These are phyloP conservation scores for Heterodera schachtii DNA, from an alignment of 1,140 invertebrate genomes.

Conservation along the genomic window DNA sequence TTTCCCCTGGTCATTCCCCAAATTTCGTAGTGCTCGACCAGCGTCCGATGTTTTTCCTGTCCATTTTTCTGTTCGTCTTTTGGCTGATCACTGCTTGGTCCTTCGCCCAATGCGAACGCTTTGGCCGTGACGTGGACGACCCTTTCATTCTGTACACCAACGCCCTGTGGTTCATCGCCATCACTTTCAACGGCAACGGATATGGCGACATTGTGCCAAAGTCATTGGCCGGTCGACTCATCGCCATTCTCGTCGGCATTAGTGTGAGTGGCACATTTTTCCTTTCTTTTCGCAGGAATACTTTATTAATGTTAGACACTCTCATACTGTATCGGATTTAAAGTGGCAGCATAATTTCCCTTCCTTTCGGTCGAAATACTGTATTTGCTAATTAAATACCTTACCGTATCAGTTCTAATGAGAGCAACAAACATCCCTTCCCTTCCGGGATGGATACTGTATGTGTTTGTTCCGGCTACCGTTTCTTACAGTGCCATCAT, in stretches of 20 bases:
- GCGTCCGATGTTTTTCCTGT: conserved; percentile 59
- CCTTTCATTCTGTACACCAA: conserved; percentile 63
- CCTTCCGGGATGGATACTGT: no score
- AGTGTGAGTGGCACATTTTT: conserved; percentile 75
- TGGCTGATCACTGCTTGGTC: conserved; percentile 62
- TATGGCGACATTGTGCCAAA: conserved; percentile 97
- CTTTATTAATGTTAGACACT: no score
- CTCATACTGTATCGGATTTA: no score
- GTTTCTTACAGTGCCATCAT: no score
- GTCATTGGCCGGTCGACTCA: conserved; percentile 96
- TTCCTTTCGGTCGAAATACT: no score
- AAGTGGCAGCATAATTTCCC: no score
- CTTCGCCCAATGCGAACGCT: conserved; percentile 49
- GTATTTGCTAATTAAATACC: no score
- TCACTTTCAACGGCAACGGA: conserved; percentile 59
- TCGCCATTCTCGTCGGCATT: conserved; percentile 95
- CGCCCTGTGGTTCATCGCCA: conserved; percentile 64
- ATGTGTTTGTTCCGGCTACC: no score
- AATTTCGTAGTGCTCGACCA: conserved; percentile 75
- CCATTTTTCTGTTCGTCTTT: conserved; percentile 58
- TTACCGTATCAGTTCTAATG: no score
- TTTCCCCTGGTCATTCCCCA: not conserved
- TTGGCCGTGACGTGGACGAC: conserved; percentile 44
- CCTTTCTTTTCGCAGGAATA: no score
- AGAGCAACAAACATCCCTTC: no score